A percentile compares a stretch with the other conserved stretches of the same genome.
These are phyloP conservation scores for Mylabris sibirica DNA, from an alignment of 2,888 invertebrate genomes.

Conservation along the genomic window DNA sequence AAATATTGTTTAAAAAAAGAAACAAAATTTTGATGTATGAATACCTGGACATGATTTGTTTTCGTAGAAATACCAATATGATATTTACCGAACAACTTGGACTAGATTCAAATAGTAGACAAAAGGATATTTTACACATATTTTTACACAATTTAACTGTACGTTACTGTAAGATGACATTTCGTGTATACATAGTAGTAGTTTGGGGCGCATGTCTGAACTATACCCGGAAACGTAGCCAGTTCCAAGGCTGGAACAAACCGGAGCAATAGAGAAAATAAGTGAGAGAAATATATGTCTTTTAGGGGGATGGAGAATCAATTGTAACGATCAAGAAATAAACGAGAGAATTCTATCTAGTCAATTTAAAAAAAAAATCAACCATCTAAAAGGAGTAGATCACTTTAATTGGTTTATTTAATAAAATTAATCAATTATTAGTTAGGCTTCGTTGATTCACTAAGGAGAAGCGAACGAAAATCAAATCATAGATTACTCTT, in stretches of 20 bases:
- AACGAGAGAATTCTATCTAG: constrained; percentile 5
- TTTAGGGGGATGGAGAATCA: constrained; percentile 15
- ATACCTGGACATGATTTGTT: background rate
- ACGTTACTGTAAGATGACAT: constrained; percentile 55
- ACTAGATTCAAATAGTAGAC: constrained; percentile 8
- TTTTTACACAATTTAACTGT: constrained; percentile 48
- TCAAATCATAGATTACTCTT: constrained; percentile 32
- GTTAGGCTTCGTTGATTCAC: background rate
- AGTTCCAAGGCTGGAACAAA: constrained; percentile 53
- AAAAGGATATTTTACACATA: constrained; percentile 43
- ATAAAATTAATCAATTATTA: background rate
- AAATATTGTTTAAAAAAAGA: background rate
- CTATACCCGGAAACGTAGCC: constrained; percentile 50
- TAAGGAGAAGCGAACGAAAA: background rate
- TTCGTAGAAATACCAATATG: background rate
- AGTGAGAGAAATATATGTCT: constrained; percentile 6
- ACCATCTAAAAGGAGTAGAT: background rate
- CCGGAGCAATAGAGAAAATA: constrained; percentile 19
- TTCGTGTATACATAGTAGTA: constrained; percentile 37
- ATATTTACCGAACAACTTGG: background rate
- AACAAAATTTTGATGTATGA: background rate
- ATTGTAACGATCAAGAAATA: background rate
- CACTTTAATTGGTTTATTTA: background rate
- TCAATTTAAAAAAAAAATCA: background rate
- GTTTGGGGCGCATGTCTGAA: constrained; percentile 49